These are phyloP conservation scores for Urophycis tenuis DNA, from an alignment of 2,797 vertebrate species.

Conservation along the genomic window DNA sequence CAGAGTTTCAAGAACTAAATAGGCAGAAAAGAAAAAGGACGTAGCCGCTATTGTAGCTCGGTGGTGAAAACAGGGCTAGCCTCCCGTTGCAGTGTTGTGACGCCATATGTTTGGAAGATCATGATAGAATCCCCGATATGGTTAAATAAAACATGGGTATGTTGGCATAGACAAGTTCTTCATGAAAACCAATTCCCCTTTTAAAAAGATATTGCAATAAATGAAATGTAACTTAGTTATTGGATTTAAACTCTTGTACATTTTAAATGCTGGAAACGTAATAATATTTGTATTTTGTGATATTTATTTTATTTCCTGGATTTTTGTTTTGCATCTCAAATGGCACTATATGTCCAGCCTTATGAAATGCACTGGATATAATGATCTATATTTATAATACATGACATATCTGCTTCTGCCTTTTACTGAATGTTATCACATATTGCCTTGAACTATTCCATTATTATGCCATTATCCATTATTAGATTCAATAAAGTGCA, in stretches of 20 bases:
- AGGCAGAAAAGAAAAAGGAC: constrained; percentile 37
- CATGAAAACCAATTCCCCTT: not conserved
- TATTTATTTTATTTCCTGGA: constrained; percentile 54
- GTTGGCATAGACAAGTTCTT: not conserved
- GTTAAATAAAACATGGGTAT: not conserved
- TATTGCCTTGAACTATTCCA: constrained; percentile 19
- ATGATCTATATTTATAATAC: constrained; percentile 49
- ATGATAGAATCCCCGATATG: constrained; percentile 9
- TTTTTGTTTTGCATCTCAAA: constrained; percentile 21
- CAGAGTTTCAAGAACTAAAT: constrained; percentile 35
- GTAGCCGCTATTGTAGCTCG: not conserved
- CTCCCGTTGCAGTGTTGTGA: constrained; percentile 36
- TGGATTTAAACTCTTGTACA: not conserved
- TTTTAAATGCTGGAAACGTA: constrained; percentile 41
- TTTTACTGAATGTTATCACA: constrained; percentile 9
- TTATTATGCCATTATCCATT: no score
- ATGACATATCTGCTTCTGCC: constrained; percentile 31
- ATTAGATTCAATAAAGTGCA: not conserved
- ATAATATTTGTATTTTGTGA: constrained; percentile 23
- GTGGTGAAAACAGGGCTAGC: not conserved
- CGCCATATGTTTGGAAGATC: constrained; percentile 12
- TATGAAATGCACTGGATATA: constrained; percentile 54
- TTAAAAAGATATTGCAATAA: not conserved
- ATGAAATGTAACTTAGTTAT: not conserved
- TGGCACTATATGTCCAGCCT: constrained; percentile 36